These are phyloP conservation scores for Meteorus sp. DNA, from an alignment of 1,140 invertebrate species.

Conservation along the genomic window DNA sequence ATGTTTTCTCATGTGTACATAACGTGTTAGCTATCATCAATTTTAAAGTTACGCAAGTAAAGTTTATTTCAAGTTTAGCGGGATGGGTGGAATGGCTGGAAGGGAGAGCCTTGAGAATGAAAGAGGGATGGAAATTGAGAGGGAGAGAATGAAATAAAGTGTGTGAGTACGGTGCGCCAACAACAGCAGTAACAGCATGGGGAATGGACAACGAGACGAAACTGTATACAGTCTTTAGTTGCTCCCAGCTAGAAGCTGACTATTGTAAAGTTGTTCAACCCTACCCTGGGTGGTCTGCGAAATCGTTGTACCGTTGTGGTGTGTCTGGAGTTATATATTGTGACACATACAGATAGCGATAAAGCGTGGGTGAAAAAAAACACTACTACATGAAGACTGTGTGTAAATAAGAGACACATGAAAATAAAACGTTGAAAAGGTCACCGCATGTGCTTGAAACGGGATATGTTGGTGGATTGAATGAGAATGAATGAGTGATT, in stretches of 20 bases:
- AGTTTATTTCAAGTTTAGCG: conserved; percentile 40
- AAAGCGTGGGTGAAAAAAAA: too few species aligned
- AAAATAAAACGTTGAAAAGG: too few species aligned
- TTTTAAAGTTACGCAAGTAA: conserved; percentile 46
- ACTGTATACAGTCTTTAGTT: too few species aligned
- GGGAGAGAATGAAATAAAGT: not conserved
- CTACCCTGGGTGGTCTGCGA: not conserved
- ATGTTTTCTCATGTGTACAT: conserved; percentile 31
- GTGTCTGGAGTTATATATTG: conserved; percentile 3
- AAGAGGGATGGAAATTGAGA: not conserved
- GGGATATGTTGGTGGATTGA: too few species aligned
- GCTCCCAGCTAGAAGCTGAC: conserved; percentile 18
- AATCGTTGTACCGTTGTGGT: not conserved
- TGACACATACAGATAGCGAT: too few species aligned
- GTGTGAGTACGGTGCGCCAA: too few species aligned
- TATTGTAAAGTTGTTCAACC: conserved; percentile 46
- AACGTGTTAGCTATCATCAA: conserved; percentile 37
- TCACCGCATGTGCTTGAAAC: too few species aligned
- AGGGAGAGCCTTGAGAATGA: not conserved
- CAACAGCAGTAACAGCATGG: too few species aligned
- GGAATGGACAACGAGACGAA: too few species aligned
- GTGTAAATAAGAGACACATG: too few species aligned
- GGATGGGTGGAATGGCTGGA: conserved; percentile 23
- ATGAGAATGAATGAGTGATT: too few species aligned
- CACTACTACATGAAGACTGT: too few species aligned